Evolutionary conservation across 2,113 vertebrate genomes (phyloP).

Genomic region (Prunella himalayana): DNA sequence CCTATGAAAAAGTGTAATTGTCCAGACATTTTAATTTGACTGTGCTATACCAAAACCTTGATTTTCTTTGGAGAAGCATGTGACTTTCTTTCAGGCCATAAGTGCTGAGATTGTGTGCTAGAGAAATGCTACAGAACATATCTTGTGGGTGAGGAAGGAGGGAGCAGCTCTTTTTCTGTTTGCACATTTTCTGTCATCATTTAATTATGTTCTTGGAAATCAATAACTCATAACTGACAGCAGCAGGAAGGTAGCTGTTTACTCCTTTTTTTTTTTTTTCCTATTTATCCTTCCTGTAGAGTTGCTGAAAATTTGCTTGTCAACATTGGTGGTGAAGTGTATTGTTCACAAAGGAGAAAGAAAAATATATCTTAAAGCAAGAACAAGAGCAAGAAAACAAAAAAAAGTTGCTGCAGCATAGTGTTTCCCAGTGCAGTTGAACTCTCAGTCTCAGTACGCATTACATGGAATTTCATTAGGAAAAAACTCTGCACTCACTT

Average conservation of each 20-base stretch:
- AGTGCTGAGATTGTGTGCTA: background rate
- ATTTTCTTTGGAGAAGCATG: background rate
- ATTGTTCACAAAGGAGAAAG: background rate
- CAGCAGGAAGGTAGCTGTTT: background rate
- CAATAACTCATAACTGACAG: background rate
- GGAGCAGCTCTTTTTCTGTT: background rate
- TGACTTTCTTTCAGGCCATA: background rate
- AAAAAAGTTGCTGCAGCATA: background rate
- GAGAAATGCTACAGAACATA: background rate
- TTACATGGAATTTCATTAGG: background rate
- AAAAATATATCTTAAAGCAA: background rate
- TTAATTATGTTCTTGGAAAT: conserved; percentile 3
- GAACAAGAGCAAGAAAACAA: background rate
- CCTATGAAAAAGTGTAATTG: background rate
- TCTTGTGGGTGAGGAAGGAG: background rate
- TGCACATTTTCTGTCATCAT: background rate
- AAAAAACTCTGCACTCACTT: background rate
- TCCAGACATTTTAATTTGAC: conserved; percentile 20
- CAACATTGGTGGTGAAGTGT: background rate
- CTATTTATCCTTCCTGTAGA: background rate
- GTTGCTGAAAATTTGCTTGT: conserved; percentile 15
- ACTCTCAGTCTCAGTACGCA: background rate
- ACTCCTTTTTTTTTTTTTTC: background rate
- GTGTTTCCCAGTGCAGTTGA: background rate
- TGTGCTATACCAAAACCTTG: background rate